Percentiles rank a stretch among this genome's conserved stretches.
Conservation (phyloP, 1,140 invertebrate species). For the Atopsyche davidsoni region DNA sequence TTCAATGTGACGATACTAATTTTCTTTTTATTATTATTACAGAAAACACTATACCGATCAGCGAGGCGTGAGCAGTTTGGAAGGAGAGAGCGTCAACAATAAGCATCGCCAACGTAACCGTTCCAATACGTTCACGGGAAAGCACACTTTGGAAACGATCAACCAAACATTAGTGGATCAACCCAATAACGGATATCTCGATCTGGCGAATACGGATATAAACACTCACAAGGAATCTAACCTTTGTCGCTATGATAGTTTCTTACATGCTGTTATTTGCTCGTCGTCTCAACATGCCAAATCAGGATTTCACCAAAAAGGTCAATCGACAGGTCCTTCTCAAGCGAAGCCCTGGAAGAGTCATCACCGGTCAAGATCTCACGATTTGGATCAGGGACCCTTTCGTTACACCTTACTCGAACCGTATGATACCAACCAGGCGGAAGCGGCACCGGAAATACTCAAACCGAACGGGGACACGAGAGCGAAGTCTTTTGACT, state of each 20-base stretch:
- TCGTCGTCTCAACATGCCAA: conserved; percentile 43
- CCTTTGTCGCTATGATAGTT: conserved; percentile 54
- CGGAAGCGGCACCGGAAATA: conserved; percentile 11
- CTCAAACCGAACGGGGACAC: conserved; percentile 18
- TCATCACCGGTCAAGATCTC: conserved; percentile 44
- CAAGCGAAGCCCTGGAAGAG: conserved; percentile 28
- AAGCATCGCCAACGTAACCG: conserved; percentile 46
- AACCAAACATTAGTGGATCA: conserved; percentile 37
- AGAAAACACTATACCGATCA: conserved; percentile 40
- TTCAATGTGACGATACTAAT: conserved; percentile 10
- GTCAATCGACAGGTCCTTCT: conserved; percentile 2
- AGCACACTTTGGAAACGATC: conserved; percentile 37
- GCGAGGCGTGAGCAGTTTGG: conserved; percentile 33
- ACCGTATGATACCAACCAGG: conserved; percentile 29
- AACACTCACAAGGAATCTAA: conserved; percentile 45
- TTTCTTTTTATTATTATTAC: conserved; percentile 31
- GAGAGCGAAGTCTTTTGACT: conserved; percentile 26
- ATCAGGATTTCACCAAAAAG: conserved; percentile 40
- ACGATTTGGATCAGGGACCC: conserved; percentile 42
- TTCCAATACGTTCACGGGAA: conserved; percentile 48
- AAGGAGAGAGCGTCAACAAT: conserved; percentile 37
- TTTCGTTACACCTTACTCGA: conserved; percentile 43
- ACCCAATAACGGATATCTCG: conserved; percentile 41
- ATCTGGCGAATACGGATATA: conserved; percentile 35
- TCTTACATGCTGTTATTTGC: conserved; percentile 54